Evolutionary conservation across 2,888 invertebrate species (phyloP), one percentile per base, ranked within the genome.

Genomic region (Linnaemya vulpina): DNA sequence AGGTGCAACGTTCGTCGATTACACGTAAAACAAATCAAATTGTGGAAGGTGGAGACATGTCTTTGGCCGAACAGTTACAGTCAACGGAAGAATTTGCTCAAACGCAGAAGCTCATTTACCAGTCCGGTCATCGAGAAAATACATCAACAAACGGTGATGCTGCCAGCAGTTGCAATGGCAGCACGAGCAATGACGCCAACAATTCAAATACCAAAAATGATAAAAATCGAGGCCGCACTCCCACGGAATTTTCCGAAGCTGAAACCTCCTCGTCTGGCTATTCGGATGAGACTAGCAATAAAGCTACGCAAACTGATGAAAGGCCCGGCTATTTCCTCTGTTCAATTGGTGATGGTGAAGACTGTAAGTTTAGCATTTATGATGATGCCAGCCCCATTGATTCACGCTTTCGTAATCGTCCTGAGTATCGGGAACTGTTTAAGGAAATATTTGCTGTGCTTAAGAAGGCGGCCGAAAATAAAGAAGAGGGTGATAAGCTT

Each of bases 231-330:
- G 95, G 96, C 15, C 95, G 95, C 87, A 96, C 96, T 1, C 96
- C 96, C 0, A 95, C 95, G 0, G 97, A 96, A 91, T 96, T 96
- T 89, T 97, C 96, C 0, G 97, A 97, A 91, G 96, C 96, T 1
- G 97, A 97, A 91, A 97, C 97, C 0, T 96, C 96, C 25, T 96
- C 96, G 17, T 97, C 97, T 0, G 96, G 96, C 11, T 97, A 96
- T 90, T 95, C 96, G 0, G 97, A 97, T 89, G 97, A 97, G 91
- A 96, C 96, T 1, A 95, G 96, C 91, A 96, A 96, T 91, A 97
- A 96, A 90, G 94, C 94, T 2, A 97, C 97, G 5, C 97, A 97
- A 90, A 97, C 97, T 0, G 97, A 97, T 86, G 94, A 94, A 84
- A 93, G 96, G 13, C 95, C 96, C 0, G 97, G 96, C n/a, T 96